Evolutionary conservation across 2,888 invertebrate genomes (phyloP), one percentile per base, ranked within the genome.

Genomic region (Dusona sp.): DNA sequence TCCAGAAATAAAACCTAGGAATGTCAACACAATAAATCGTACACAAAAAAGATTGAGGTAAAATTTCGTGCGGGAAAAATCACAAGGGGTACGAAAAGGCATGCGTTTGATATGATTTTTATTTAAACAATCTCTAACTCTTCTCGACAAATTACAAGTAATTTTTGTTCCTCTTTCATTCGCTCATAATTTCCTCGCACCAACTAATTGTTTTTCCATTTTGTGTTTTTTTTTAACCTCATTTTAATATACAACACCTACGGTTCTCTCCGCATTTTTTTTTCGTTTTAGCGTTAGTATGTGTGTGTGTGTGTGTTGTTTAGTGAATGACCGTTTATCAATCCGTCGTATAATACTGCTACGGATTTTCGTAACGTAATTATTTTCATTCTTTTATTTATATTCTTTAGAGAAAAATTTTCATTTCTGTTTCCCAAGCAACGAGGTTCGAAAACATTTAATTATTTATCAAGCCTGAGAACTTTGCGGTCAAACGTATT

Each of bases 81-180:
- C 1, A 64, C 81, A 75, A 51, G 42, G 42, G 77, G 16, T 77
- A 61, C 6, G 13, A 78, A 19, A 45, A 57, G n/a, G 45, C 61
- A 78, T 72, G 70, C 88, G 86, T 89, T 36, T 86, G 90, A 91
- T 91, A 92, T 92, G 89, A 91, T 90, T 90, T 90, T 92, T 92
- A 92, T 92, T 92, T 89, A 91, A 92, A 92, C 92, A 92, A 90
- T 91, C 88, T 90, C 89, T 91, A 90, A 88, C 88, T 89, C n/a
- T 81, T 88, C 85, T 90, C 89, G 88, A 90, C 87, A 91, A 90
- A 92, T 90, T 92, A 92, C 92, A 92, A 90, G 90, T 90, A 88
- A 83, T 79, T 83, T 74, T 42, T 90, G 88, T 88, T 85, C 33
- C 54, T 51, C 25, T 75, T 61, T 36, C 82, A 54, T 68, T 82